A percentile compares a stretch with the other conserved stretches of the same genome.
These are phyloP conservation scores for Pteromalus puparum DNA, from an alignment of 1,140 invertebrate species.

Conservation along the genomic window DNA sequence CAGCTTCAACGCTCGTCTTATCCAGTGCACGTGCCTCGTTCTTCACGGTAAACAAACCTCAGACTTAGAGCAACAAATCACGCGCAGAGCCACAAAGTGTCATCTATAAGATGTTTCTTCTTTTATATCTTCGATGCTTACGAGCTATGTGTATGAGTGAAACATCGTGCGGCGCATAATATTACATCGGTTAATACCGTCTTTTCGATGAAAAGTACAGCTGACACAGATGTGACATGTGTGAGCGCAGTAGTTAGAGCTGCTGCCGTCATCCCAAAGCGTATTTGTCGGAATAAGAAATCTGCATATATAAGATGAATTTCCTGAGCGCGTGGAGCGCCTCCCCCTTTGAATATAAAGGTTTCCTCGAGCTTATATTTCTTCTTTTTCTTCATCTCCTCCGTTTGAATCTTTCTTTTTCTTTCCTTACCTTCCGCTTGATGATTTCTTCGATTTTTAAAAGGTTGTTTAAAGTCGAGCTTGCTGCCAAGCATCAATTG, in stretches of 20 bases:
- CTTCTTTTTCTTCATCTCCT: neutral
- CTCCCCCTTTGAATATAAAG: conserved; percentile 20
- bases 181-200: neutral
- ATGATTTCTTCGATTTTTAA: conserved; percentile 2
- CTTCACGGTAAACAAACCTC: conserved; percentile 14
- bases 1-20: neutral
- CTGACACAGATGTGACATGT: neutral
- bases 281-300: conserved; percentile 21
- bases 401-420: neutral
- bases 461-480: conserved; percentile 21
- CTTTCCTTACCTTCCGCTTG: neutral
- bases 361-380: neutral
- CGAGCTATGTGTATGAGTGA: neutral
- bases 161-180: conserved; percentile 12
- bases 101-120: neutral
- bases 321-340: neutral
- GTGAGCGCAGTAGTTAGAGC: neutral
- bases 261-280: neutral
- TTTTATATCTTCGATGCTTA: no score
- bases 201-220: neutral
- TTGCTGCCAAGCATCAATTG: conserved; percentile 12
- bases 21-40: conserved; percentile 22
- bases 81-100: conserved; percentile 11
- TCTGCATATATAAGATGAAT: conserved; percentile 37
- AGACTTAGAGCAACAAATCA: conserved; percentile 30